phyloP scores from a whole-genome alignment of 2,888 invertebrate species.

The Bugula neritina region DNA sequence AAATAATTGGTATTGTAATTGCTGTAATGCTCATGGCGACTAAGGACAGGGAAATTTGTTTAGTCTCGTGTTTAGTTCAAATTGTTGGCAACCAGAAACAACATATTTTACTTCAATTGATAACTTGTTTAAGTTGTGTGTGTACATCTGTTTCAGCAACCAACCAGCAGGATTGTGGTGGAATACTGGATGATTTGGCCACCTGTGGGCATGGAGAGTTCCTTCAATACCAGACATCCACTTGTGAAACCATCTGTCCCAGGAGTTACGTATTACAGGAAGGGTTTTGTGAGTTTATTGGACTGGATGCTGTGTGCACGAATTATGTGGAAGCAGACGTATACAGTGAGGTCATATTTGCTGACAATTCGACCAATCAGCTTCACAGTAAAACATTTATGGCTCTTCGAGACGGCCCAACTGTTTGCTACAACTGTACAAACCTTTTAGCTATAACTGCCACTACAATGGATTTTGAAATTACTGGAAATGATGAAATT shows the following conservation, averaged over 20 bases:
- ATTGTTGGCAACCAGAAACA: no score
- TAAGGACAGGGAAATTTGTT: no score
- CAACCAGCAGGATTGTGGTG: conserved; percentile 12
- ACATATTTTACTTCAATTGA: no score
- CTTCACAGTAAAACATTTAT: conserved; percentile 4
- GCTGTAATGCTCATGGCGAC: no score
- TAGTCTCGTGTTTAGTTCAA: no score
- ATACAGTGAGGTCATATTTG: not conserved
- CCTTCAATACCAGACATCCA: not conserved
- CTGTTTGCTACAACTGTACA: not conserved
- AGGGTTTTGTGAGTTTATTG: conserved; percentile 10
- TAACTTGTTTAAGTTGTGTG: no score
- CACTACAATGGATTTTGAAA: not conserved
- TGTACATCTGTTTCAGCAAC: not conserved
- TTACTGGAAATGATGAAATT: not conserved
- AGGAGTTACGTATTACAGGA: not conserved
- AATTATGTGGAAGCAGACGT: not conserved
- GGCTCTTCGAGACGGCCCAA: not conserved
- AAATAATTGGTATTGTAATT: no score
- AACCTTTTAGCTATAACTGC: not conserved
- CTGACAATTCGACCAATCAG: not conserved
- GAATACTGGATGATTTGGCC: not conserved
- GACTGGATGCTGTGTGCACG: not conserved
- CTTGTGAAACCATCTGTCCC: conserved; percentile 4
- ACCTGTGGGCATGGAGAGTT: conserved; percentile 22